Base-by-base conservation (phyloP, 2,797 vertebrate species). In the Neomorphus geoffroyi region DNA sequence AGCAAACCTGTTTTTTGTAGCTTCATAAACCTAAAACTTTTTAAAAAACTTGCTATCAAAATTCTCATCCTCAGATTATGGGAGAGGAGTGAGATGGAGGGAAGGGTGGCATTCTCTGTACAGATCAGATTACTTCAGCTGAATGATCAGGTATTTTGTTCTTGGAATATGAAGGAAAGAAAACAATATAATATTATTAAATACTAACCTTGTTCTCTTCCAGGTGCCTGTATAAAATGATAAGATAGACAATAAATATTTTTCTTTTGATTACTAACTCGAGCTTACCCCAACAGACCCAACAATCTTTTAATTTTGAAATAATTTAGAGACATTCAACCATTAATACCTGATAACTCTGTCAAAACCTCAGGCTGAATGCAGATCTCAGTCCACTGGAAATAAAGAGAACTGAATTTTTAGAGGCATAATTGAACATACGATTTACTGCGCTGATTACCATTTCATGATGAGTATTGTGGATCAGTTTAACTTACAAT, bases 131-230 rank as follows among this genome's bases (percentile, higher is more conserved):
- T 69, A 28, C 16, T 69, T 80, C 56, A 73, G 22, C 32, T 79
- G 24, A 88, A 54, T 64, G 15, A 32, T 35, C 16, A 15, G 39
- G 24, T 92, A 54, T 53, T 83, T 72, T 64, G 18, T 15, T 81
- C 60, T 92, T 57, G 28, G 7, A 80, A 77, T 84, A 60, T 16
- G 71, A 87, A 90, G 30, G 23, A 79, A 86, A 82, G 30, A 61
- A 8, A 88, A 30, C 4, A 86, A 35, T 78, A 54, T 28, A 0
- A 7, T 43, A 48, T 17, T 73, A 41, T 78, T 50, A 75, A 81
- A 61, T 94, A 96, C 96, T 96, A 41, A 97, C 96, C 96, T 96
- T 92, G 64, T 43, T 80, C 39, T 94, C 39, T 88, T 94, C 92
- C 78, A 78, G 70, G 56, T 89, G 2, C 88, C 96, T 96, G 2